Evolutionary conservation across 2,888 invertebrate genomes (phyloP).

Genomic region (Aromia moschata): DNA sequence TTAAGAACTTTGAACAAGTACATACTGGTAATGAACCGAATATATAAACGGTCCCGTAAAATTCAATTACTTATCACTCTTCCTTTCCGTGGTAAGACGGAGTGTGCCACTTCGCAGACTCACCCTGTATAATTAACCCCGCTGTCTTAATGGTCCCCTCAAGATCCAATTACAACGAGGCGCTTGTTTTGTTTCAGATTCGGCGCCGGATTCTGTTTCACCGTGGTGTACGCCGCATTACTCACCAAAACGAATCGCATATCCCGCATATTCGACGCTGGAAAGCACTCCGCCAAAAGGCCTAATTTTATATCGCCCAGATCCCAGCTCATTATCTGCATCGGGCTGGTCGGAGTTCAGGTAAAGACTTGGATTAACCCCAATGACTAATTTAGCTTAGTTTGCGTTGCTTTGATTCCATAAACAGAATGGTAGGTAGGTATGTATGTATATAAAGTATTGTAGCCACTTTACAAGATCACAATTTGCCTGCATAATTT

Average conservation of each 20-base stretch:
- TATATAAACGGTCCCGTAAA: too few relatives aligned
- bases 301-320: constrained; percentile 93
- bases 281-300: constrained; percentile 92
- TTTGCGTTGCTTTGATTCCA: not conserved
- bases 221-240: constrained; percentile 95
- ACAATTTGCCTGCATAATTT: too few relatives aligned
- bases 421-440: too few relatives aligned
- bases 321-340: constrained; percentile 90
- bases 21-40: too few relatives aligned
- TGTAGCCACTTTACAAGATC: too few relatives aligned
- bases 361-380: constrained; percentile 60
- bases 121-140: too few relatives aligned
- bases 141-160: not conserved
- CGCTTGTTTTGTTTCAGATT: constrained; percentile 67
- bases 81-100: too few relatives aligned
- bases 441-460: too few relatives aligned
- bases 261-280: constrained; percentile 95
- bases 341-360: constrained; percentile 87
- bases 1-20: too few relatives aligned
- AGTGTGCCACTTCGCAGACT: too few relatives aligned
- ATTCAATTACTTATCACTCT: too few relatives aligned
- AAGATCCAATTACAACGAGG: not conserved
- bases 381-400: too few relatives aligned
- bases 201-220: constrained; percentile 94
- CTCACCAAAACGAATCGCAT: constrained; percentile 98